phyloP scores from a whole-genome alignment of 1,140 invertebrate species.

The Palaemon carinicauda region DNA sequence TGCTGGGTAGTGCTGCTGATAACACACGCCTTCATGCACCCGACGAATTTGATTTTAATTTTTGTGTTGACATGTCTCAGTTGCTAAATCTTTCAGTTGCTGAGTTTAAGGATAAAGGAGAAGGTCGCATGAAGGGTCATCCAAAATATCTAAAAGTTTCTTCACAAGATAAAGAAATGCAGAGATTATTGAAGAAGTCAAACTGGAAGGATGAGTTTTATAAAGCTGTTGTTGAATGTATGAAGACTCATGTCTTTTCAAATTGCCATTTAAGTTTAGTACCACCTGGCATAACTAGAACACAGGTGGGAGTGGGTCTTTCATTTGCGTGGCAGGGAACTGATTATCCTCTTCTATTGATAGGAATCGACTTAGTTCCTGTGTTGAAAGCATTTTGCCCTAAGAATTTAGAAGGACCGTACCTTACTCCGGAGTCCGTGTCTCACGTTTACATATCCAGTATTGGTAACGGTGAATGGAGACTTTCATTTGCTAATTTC shows the following conservation, averaged over 20 bases:
- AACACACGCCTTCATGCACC: background rate
- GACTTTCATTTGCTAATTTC: background rate
- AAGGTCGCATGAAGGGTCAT: background rate
- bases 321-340: background rate
- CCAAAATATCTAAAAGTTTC: background rate
- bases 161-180: background rate
- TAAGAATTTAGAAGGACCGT: background rate
- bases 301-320: slow-evolving; percentile 4
- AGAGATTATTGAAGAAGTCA: background rate
- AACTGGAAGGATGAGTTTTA: background rate
- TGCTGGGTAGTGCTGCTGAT: slow-evolving; percentile 7
- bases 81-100: background rate
- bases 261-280: background rate
- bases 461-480: background rate
- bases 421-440: background rate
- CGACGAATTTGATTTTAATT: slow-evolving; percentile 22
- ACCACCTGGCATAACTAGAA: background rate
- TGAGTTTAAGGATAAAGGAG: background rate
- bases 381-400: background rate
- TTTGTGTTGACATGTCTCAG: background rate
- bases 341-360: background rate
- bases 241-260: background rate
- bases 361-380: slow-evolving; percentile 3
- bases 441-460: background rate
- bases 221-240: background rate